phyloP scores from a whole-genome alignment of 2,797 vertebrate genomes.

The Enteromius afrohamiltoni region DNA sequence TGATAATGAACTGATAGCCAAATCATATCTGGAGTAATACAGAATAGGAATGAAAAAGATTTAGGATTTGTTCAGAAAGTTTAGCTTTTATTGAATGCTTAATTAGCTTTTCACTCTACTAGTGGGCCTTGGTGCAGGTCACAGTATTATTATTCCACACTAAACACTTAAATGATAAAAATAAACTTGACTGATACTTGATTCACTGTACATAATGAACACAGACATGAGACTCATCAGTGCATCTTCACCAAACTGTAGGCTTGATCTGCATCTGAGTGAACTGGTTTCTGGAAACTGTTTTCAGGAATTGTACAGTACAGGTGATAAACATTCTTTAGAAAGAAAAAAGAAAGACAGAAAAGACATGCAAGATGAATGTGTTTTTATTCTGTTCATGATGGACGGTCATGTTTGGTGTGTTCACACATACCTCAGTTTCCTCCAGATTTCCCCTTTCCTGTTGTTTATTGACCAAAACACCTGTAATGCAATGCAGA shows the following conservation, averaged over 20 bases:
- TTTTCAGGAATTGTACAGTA: conserved; percentile 52
- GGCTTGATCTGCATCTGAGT: fast-evolving
- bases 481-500: not conserved
- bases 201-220: not conserved
- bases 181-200: not conserved
- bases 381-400: not conserved
- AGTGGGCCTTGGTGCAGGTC: not conserved
- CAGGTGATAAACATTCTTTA: conserved; percentile 36
- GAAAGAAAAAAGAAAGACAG: not conserved
- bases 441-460: not conserved
- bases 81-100: not conserved
- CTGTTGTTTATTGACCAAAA: not conserved
- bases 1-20: no score
- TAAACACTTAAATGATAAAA: not conserved
- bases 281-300: not conserved
- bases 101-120: not conserved
- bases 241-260: conserved; percentile 35
- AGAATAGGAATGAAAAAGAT: not conserved
- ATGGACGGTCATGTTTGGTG: not conserved
- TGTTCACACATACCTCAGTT: not conserved
- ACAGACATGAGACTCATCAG: not conserved
- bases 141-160: not conserved
- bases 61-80: not conserved
- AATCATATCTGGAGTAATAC: no score
- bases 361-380: not conserved